Conservation (phyloP, 2,888 invertebrate species). For the Mythimna lalbum region DNA sequence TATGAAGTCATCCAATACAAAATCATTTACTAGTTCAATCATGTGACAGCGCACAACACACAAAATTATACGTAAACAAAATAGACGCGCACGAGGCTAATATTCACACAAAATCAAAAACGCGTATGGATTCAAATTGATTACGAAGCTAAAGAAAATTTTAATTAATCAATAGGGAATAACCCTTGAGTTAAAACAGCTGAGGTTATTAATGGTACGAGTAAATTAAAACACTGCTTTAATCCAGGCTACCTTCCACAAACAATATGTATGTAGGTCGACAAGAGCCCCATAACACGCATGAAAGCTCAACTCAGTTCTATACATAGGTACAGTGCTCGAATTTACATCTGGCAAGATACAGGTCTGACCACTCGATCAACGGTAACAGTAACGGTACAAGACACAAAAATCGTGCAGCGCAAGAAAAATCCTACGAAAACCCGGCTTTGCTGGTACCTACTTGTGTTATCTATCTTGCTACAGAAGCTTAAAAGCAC, state of each 20-base stretch:
- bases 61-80: conserved; percentile 19
- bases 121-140: conserved; percentile 2
- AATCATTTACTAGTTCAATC: conserved; percentile 5
- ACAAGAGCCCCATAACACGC: conserved; percentile 58
- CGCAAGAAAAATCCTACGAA: conserved; percentile 78
- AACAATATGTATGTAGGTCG: conserved; percentile 76
- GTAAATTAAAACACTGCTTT: conserved; percentile 51
- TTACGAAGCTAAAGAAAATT: conserved; percentile 4
- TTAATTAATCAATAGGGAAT: conserved; percentile 12
- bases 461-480: conserved; percentile 8
- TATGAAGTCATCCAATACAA: conserved; percentile 21
- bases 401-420: conserved; percentile 84
- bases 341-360: conserved; percentile 83
- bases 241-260: conserved; percentile 69
- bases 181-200: conserved; percentile 38
- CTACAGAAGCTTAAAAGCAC: conserved; percentile 8
- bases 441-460: conserved; percentile 53
- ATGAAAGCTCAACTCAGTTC: conserved; percentile 63
- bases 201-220: conserved; percentile 51
- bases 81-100: conserved; percentile 30
- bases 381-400: conserved; percentile 89
- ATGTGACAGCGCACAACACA: conserved; percentile 7
- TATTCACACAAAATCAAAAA: conserved; percentile 17
- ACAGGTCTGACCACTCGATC: conserved; percentile 87
- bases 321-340: conserved; percentile 73